These are phyloP conservation scores for Elephas maximus DNA, from an alignment of 2,113 vertebrate genomes.

Conservation along the genomic window DNA sequence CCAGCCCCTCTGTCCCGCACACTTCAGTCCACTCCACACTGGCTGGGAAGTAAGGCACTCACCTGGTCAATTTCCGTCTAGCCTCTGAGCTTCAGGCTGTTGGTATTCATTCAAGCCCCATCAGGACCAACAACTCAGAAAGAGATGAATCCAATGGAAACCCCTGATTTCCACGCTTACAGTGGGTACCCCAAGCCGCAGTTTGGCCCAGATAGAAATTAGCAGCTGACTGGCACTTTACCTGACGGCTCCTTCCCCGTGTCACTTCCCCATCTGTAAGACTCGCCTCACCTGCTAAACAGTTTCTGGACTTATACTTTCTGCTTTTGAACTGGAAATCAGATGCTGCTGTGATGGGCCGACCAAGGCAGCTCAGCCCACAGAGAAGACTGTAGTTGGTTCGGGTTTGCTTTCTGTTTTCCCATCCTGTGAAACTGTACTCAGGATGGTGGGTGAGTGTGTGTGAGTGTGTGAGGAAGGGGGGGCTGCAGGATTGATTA, in stretches of 20 bases:
- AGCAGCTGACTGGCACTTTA: background rate
- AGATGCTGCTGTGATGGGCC: background rate
- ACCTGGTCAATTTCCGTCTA: background rate
- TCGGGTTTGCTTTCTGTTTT: background rate
- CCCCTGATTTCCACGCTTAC: too few species aligned
- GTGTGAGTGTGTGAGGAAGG: background rate
- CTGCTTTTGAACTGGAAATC: background rate
- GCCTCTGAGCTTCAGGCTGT: background rate
- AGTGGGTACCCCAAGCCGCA: background rate
- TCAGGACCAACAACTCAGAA: background rate
- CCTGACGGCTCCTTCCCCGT: background rate
- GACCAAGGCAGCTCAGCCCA: background rate
- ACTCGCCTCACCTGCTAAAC: background rate
- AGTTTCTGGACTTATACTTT: background rate
- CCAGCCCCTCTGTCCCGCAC: background rate
- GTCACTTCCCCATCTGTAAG: background rate
- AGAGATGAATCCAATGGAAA: background rate
- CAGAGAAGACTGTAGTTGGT: background rate
- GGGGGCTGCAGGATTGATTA: slow-evolving; percentile 53
- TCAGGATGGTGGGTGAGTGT: background rate
- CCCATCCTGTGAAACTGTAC: background rate
- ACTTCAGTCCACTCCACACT: background rate
- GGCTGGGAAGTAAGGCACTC: background rate
- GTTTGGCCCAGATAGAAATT: background rate
- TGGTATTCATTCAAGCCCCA: background rate